These are phyloP conservation scores for Minunthozetes semirufus DNA, from an alignment of 2,888 invertebrate genomes.

Conservation along the genomic window DNA sequence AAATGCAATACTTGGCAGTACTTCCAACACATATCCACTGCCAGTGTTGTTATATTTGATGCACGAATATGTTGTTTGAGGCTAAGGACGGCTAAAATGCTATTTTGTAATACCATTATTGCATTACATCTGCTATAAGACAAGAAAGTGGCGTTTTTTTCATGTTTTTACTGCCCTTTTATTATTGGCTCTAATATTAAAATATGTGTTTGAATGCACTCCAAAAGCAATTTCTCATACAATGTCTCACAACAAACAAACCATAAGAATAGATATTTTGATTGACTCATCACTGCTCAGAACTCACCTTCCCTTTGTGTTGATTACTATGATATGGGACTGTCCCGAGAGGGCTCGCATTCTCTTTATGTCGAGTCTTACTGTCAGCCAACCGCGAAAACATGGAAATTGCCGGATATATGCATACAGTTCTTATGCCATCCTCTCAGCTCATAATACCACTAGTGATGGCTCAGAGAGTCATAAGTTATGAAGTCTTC, in stretches of 20 bases:
- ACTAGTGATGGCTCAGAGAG: not conserved
- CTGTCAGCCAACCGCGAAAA: conserved; percentile 4
- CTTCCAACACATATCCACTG: not conserved
- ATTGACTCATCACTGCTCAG: conserved; percentile 19
- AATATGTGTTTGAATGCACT: not conserved
- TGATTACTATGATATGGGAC: not conserved
- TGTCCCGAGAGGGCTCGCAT: conserved; percentile 16
- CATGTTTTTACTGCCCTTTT: conserved; percentile 13
- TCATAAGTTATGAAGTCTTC: not conserved
- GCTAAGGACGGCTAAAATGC: not conserved
- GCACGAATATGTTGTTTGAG: conserved; percentile 17
- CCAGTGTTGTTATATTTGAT: conserved; percentile 10
- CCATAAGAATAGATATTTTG: conserved; percentile 9
- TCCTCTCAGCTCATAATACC: not conserved
- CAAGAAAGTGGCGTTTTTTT: not conserved
- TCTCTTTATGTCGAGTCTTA: not conserved
- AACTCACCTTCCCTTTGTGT: not conserved
- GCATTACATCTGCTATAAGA: not conserved
- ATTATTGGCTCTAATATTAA: not conserved
- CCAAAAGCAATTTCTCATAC: not conserved
- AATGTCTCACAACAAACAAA: not conserved
- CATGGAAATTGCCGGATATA: conserved; percentile 24
- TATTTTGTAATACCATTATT: conserved; percentile 3
- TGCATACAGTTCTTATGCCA: not conserved
- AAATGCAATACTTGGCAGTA: conserved; percentile 21